phyloP scores from a whole-genome alignment of 2,888 invertebrate genomes.

The Anoplius nigerrimus region DNA sequence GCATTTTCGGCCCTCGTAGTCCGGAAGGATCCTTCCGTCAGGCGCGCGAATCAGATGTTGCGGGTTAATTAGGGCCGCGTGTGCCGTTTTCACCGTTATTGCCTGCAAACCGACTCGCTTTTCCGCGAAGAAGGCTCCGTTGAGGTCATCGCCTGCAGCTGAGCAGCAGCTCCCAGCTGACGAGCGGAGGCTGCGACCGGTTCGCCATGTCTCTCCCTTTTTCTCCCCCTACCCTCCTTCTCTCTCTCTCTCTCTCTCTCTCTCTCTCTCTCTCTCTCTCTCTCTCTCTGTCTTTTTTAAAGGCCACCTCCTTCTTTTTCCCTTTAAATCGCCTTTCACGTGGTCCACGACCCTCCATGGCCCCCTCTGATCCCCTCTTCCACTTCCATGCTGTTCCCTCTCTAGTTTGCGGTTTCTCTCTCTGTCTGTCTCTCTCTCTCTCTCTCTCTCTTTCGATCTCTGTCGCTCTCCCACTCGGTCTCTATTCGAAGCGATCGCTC shows the following conservation, averaged over 20 bases:
- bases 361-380: slow-evolving; percentile 19
- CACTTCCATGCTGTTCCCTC: slow-evolving; percentile 12
- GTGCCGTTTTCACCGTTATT: slow-evolving; percentile 47
- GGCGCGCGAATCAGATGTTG: neutral
- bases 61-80: slow-evolving; percentile 2
- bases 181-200: slow-evolving; percentile 63
- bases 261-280: slow-evolving; percentile 24
- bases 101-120: slow-evolving; percentile 53
- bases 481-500: slow-evolving; percentile 15
- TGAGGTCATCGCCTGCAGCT: slow-evolving; percentile 59
- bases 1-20: too few relatives aligned
- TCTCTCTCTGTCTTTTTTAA: slow-evolving; percentile 41
- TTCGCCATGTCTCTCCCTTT: slow-evolving; percentile 52
- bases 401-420: slow-evolving; percentile 17
- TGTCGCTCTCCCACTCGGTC: slow-evolving; percentile 13
- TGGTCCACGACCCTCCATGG: slow-evolving; percentile 49
- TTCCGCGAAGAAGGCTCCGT: slow-evolving; percentile 61
- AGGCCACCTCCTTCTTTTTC: slow-evolving; percentile 45
- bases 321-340: slow-evolving; percentile 62
- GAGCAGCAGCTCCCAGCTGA: slow-evolving; percentile 73
- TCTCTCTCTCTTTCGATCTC: neutral
- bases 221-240: slow-evolving; percentile 4
- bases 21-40: neutral
- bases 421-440: slow-evolving; percentile 18
- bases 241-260: slow-evolving; percentile 27